Base-by-base conservation (phyloP, 2,888 invertebrate genomes). In the Adela reaumurella region DNA sequence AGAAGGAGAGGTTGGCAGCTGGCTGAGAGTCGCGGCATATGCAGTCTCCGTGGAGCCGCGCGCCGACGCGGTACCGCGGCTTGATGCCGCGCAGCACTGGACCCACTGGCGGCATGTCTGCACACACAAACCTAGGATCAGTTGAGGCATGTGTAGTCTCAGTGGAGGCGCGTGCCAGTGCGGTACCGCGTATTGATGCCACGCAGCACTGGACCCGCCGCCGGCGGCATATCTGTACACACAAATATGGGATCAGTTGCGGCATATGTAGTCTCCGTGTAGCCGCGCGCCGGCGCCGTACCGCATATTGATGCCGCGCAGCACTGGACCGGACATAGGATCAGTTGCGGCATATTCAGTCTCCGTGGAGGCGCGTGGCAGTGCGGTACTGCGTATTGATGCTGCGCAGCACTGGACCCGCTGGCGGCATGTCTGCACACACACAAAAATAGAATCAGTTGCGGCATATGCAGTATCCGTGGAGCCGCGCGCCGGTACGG, bases 1-100 rank as follows among this genome's bases (percentile, higher is more conserved):
- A 76, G 56, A 74, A 76, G 1, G 76, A 69, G 14, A 76, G 59
- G 54, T 76, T 76, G 16, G 76, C 74, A 1, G 76, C 67, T 1
- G 76, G 76, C 54, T 68, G 53, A 0, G 76, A 71, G 51, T 69
- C 64, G 16, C 61, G 59, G 53, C 72, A 71, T 49, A 68, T 61
- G 54, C 76, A 76, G 54, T 74, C 73, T 24, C 68, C 73, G 54
- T 68, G 68, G 43, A 76, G 56, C 55, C 69, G 73, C 65, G 68
- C 67, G 1, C 74, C 74, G 0, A 68, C 59, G n/a, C 64, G 60
- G 55, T 76, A 76, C 20, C 66, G 60, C 2, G 63, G 59, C 49
- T 69, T 67, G 43, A 76, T 54, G 0, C 76, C 76, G 45, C 64
- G 62, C 61, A 76, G 60, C 17, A 62, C 60, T 0, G 74, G 76